Percentiles rank a stretch among this genome's conserved stretches.
Evolutionary conservation across 2,797 vertebrate species (phyloP).

Genomic region (Anguilla pacifica): DNA sequence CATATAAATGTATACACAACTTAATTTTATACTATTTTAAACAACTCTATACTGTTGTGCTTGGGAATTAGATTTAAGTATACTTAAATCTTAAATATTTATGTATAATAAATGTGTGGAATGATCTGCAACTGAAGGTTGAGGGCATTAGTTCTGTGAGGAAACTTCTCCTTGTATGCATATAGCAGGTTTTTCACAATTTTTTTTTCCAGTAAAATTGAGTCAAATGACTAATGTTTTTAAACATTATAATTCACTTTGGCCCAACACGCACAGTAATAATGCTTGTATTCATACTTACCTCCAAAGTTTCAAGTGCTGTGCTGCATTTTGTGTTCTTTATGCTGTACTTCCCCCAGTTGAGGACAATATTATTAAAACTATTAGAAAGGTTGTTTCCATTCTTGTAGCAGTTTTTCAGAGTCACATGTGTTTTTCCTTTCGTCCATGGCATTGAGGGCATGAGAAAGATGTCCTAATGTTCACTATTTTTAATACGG

Average conservation of each 20-base stretch:
- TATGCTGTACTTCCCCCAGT: background rate
- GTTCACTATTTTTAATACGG: background rate
- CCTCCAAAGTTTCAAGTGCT: background rate
- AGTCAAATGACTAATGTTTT: too few species aligned
- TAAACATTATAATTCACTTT: background rate
- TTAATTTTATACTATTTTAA: background rate
- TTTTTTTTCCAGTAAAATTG: too few species aligned
- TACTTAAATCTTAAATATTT: too few species aligned
- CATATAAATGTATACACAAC: background rate
- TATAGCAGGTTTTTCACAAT: background rate
- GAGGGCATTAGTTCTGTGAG: background rate
- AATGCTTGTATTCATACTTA: background rate
- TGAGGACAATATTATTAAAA: background rate
- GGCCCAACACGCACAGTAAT: background rate
- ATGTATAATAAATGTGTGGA: background rate
- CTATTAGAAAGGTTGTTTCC: background rate
- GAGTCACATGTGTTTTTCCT: background rate
- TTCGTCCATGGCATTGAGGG: background rate
- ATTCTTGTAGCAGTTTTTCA: background rate
- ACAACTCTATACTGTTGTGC: background rate
- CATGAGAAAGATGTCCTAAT: conserved; percentile 50
- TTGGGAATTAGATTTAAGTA: background rate
- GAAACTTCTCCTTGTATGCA: background rate
- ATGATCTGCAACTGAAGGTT: background rate
- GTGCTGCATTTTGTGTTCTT: background rate